Percentiles rank a stretch among this genome's conserved stretches.
Conservation (phyloP, 1,140 invertebrate genomes). For the Apis mellifera region Amel_HAv3.1 CM009946.2:2598001-2598500, state of each 20-base stretch:
- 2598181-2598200: neutral
- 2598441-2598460: neutral
- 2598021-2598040: too few relatives aligned
- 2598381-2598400: neutral
- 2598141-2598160: too few relatives aligned
- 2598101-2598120: too few relatives aligned
- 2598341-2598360: too few relatives aligned
- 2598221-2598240: neutral
- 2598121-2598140: neutral
- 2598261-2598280: neutral
- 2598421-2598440: too few relatives aligned
- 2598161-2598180: too few relatives aligned
- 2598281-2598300: neutral
- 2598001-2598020: too few relatives aligned
- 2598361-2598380: too few relatives aligned
- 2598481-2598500: neutral
- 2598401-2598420: neutral
- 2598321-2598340: neutral
- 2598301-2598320: conserved; percentile 22
- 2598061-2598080: too few relatives aligned
- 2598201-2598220: neutral
- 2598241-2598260: neutral
- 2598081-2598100: too few relatives aligned
- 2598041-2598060: too few relatives aligned
- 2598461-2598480: neutral